phyloP scores from a whole-genome alignment of 2,113 vertebrate species.

The Phaethon lepturus region DNA sequence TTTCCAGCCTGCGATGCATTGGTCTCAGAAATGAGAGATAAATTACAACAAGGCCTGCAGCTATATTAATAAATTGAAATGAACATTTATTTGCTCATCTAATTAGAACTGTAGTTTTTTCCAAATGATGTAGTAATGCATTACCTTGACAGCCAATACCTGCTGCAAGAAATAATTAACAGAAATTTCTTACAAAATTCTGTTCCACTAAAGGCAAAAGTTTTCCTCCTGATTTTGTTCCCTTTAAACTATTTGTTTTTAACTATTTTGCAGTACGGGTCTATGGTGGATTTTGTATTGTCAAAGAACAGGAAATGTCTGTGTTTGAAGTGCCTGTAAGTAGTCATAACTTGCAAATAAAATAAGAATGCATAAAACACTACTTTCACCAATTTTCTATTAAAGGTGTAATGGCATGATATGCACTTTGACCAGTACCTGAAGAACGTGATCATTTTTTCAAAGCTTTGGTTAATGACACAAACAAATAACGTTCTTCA shows the following conservation, averaged over 20 bases:
- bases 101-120: slow-evolving; percentile 80
- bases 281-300: not conserved
- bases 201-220: slow-evolving; percentile 7
- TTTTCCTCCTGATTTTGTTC: slow-evolving; percentile 26
- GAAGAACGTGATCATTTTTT: not conserved
- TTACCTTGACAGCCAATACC: slow-evolving; percentile 70
- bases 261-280: not conserved
- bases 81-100: slow-evolving; percentile 85
- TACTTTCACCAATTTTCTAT: slow-evolving; percentile 21
- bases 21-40: slow-evolving; percentile 79
- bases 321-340: slow-evolving; percentile 3
- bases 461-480: not conserved
- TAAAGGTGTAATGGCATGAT: not conserved
- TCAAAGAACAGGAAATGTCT: not conserved
- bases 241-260: not conserved
- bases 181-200: slow-evolving; percentile 59
- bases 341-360: slow-evolving; percentile 27
- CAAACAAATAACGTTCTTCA: not conserved
- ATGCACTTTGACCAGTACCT: not conserved
- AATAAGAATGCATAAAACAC: not conserved
- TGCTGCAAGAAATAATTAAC: slow-evolving; percentile 71
- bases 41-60: slow-evolving; percentile 80
- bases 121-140: slow-evolving; percentile 71
- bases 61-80: slow-evolving; percentile 85
- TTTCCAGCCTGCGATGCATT: slow-evolving; percentile 71